Evolutionary conservation across 2,113 vertebrate species (phyloP), one percentile per base, ranked within the genome.

Genomic region (Dasyornis broadbenti): DNA sequence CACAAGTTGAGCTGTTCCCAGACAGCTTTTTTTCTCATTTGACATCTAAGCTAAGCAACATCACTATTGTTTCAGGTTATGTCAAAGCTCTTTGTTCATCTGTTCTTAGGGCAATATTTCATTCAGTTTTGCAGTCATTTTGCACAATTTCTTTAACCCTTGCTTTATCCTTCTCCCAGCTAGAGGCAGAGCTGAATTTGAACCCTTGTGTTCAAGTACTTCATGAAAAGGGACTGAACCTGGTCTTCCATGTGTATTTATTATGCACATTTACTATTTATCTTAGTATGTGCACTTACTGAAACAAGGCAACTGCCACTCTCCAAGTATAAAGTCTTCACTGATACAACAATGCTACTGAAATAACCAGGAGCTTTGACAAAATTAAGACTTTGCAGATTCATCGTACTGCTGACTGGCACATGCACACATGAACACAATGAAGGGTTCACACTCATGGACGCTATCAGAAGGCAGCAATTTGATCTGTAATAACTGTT

Each of bases 381-480:
- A 75, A 65, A 82, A 76, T 30, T 26, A 60, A 52, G 83, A 49
- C 17, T 68, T 52, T 59, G 49, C 2, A 3, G 54, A 81, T 63
- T 78, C 56, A 39, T 59, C 47, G 39, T 47, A 49, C 39, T 45
- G 47, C 61, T 65, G 57, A 82, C 50, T 6, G 14, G 52, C 86
- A 65, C 0, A 1, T 3, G 5, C 18, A 30, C 21, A 49, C 11
- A 4, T 2, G 24, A 81, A 54, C 0, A 9, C 33, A 64, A 50
- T 4, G 13, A 87, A 76, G 30, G 5, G 5, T 44, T 95, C 69
- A n/a, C 33, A 75, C 22, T 60, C 35, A 22, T 2, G 28, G 60
- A 39, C 8, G 33, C 17, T 82, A 68, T n/a, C 56, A 85, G 33
- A 82, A 82, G 44, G 31, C 61, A 79, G 27, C 39, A 45, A 44